Evolutionary conservation across 2,888 invertebrate genomes (phyloP).

Genomic region (Acanthoscelides obtectus): DNA sequence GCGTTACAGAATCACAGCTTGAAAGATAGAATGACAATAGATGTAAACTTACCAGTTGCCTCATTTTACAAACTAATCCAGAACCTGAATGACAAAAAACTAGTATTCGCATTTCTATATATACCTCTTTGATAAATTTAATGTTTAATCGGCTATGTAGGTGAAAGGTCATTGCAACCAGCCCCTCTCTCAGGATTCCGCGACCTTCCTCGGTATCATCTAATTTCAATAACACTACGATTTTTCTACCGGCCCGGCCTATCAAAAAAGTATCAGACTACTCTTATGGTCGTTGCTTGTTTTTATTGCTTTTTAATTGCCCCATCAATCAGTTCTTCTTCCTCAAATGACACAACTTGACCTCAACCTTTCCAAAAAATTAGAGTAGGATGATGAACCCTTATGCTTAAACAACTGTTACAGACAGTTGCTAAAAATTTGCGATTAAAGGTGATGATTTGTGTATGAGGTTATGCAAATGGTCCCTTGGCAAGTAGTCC

Average conservation of each 20-base stretch:
- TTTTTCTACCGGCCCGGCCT: background rate
- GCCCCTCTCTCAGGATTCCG: background rate
- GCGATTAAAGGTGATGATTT: background rate
- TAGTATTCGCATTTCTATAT: background rate
- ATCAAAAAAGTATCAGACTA: background rate
- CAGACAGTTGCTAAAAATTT: background rate
- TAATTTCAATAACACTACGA: background rate
- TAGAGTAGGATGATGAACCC: background rate
- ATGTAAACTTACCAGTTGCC: background rate
- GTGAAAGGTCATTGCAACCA: background rate
- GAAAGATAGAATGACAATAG: background rate
- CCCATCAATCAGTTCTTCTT: background rate
- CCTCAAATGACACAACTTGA: background rate
- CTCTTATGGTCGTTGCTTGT: background rate
- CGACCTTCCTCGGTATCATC: background rate
- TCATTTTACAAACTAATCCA: background rate
- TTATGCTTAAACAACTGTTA: background rate
- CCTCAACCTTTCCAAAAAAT: background rate
- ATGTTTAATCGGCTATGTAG: background rate
- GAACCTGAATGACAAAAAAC: background rate
- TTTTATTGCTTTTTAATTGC: background rate
- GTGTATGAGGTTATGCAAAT: background rate
- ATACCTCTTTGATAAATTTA: background rate
- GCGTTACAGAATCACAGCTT: no score
- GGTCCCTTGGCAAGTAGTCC: no score